phyloP scores from a whole-genome alignment of 1,140 invertebrate genomes.

The Galendromus occidentalis region DNA sequence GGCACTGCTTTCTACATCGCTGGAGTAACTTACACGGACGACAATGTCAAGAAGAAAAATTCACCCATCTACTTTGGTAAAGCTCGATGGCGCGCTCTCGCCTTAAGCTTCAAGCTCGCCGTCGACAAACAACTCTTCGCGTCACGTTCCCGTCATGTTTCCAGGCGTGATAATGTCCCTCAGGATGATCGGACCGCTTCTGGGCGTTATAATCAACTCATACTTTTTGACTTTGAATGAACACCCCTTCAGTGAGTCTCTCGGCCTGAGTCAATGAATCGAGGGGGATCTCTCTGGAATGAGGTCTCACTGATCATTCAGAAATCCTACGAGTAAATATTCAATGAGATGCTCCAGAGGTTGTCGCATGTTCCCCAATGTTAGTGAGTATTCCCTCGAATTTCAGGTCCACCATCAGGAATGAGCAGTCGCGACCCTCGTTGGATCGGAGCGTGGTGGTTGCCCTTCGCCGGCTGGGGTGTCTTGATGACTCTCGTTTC shows the following conservation, averaged over 20 bases:
- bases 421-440: slow-evolving; percentile 26
- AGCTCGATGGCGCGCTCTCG: background rate
- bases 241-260: slow-evolving; percentile 20
- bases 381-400: too few relatives aligned
- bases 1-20: background rate
- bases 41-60: slow-evolving; percentile 19
- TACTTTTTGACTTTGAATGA: slow-evolving; percentile 19
- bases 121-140: background rate
- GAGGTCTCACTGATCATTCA: too few relatives aligned
- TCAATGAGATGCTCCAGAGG: too few relatives aligned
- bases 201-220: slow-evolving; percentile 20
- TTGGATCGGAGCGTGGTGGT: slow-evolving; percentile 36
- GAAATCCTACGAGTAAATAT: too few relatives aligned
- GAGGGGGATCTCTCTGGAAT: too few relatives aligned
- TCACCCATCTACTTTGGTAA: slow-evolving; percentile 18
- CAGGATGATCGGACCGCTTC: slow-evolving; percentile 19
- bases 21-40: slow-evolving; percentile 15
- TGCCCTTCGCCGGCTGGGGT: slow-evolving; percentile 26
- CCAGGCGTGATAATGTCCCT: slow-evolving; percentile 18
- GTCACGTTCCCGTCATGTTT: background rate
- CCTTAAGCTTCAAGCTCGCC: background rate
- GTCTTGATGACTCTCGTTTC: slow-evolving; percentile 19
- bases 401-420: background rate
- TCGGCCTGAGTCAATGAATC: too few relatives aligned
- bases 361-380: too few relatives aligned